Evolutionary conservation across 2,888 invertebrate species (phyloP), one percentile per base, ranked within the genome.

Genomic region (Antheraea yamamai): DNA sequence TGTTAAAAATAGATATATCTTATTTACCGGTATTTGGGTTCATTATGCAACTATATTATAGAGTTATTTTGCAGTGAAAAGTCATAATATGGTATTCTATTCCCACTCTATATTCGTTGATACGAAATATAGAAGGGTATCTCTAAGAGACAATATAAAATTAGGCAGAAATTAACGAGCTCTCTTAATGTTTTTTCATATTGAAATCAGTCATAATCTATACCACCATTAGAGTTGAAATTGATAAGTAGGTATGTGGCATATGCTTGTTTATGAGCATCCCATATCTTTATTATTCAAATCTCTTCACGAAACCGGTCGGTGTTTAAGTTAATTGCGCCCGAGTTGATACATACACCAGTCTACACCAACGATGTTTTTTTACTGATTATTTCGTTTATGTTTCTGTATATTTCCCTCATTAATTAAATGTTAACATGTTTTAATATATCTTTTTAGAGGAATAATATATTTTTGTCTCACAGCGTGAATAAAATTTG

Each of bases 221-320:
- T 86, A 83, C 78, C 83, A 79, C 83, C 84, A 89, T 87, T 90
- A 90, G 89, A 90, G 91, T 91, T 92, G 89, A 91, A 90, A 89
- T 90, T 88, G 91, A 90, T 91, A 93, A 92, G 91, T 90, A 90
- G 90, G 90, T 90, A 92, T 90, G 93, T 94, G 92, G 90, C 88
- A 87, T 94, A 93, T 93, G 93, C 89, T 91, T 89, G 90, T 93
- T 93, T 92, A 92, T 90, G 87, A 86, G 82, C 82, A 85, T 84
- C 80, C 86, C 88, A 83, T 93, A 93, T 93, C 92, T 93, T 91
- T 93, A 92, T 92, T 92, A 92, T 91, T 89, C 82, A 88, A 90
- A 90, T 91, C 85, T 88, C 82, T 84, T 79, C 80, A 64, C 73
- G 74, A 80, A 87, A 91, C 93, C 92, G 92, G 93, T 92, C 87